Evolutionary conservation across 2,888 invertebrate genomes (phyloP).

Genomic region (Tetropium fuscum): DNA sequence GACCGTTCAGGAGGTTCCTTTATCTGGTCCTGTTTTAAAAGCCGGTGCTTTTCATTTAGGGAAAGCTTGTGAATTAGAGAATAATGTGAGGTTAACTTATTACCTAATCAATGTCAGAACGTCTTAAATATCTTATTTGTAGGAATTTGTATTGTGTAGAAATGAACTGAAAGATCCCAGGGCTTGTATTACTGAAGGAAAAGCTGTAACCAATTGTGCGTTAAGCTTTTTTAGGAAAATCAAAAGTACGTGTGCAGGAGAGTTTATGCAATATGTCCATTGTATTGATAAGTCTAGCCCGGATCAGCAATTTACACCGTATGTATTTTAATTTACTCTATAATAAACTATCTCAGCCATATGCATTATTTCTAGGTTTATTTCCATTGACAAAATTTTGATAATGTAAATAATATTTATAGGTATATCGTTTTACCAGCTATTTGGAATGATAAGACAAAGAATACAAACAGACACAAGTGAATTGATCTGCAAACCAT

Average conservation of each 20-base stretch:
- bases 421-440: too few species aligned
- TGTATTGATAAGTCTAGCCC: slow-evolving; percentile 89
- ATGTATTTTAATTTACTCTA: slow-evolving; percentile 60
- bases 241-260: slow-evolving; percentile 82
- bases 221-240: slow-evolving; percentile 89
- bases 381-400: too few species aligned
- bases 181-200: slow-evolving; percentile 89
- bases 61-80: slow-evolving; percentile 90
- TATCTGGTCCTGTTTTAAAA: slow-evolving; percentile 85
- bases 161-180: slow-evolving; percentile 85
- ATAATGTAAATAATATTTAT: too few species aligned
- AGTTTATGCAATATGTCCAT: slow-evolving; percentile 87
- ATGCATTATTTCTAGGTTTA: too few species aligned
- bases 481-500: too few species aligned
- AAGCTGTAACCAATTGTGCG: slow-evolving; percentile 91
- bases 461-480: too few species aligned
- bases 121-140: slow-evolving; percentile 53
- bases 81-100: slow-evolving; percentile 84
- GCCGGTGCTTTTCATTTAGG: slow-evolving; percentile 94
- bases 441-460: too few species aligned
- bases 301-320: slow-evolving; percentile 75
- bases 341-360: too few species aligned
- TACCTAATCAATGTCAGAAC: slow-evolving; percentile 60
- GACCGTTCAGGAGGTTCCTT: slow-evolving; percentile 85
- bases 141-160: slow-evolving; percentile 95